Evolutionary conservation across 2,797 vertebrate species (phyloP).

Genomic region (Platyrinchus mystaceus): DNA sequence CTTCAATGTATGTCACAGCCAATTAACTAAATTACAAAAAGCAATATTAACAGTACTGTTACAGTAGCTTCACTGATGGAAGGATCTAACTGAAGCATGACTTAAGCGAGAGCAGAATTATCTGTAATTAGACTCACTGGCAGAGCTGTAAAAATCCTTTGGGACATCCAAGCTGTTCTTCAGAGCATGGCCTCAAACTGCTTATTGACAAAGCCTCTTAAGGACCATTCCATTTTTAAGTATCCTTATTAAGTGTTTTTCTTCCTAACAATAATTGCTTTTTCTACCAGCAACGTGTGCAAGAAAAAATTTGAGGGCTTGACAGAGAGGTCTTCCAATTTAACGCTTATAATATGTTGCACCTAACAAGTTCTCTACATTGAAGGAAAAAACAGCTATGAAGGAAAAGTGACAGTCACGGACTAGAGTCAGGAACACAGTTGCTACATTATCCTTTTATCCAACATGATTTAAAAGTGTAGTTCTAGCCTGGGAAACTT

Average conservation of each 20-base stretch:
- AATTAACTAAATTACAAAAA: conserved; percentile 10
- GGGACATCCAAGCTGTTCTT: conserved; percentile 49
- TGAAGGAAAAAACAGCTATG: not conserved
- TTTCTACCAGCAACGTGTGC: not conserved
- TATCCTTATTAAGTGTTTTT: conserved; percentile 28
- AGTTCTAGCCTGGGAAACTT: not conserved
- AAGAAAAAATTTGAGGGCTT: not conserved
- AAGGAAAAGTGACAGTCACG: not conserved
- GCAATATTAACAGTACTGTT: not conserved
- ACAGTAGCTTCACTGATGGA: not conserved
- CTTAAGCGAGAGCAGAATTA: not conserved
- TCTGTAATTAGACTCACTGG: conserved; percentile 54
- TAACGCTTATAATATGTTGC: not conserved
- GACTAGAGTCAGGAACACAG: not conserved
- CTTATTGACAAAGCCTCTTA: conserved; percentile 59
- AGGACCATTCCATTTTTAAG: conserved; percentile 40
- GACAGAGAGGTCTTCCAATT: not conserved
- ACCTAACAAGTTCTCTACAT: not conserved
- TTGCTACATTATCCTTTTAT: not conserved
- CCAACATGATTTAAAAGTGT: not conserved
- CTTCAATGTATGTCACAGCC: not conserved
- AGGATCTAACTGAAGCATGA: conserved; percentile 15
- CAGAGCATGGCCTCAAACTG: conserved; percentile 17
- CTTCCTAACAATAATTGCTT: not conserved
- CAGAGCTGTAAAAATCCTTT: conserved; percentile 42